Percentiles rank a stretch among this genome's conserved stretches.
Conservation (phyloP, 1,140 invertebrate species). For the Zaprionus tsacasi region DNA sequence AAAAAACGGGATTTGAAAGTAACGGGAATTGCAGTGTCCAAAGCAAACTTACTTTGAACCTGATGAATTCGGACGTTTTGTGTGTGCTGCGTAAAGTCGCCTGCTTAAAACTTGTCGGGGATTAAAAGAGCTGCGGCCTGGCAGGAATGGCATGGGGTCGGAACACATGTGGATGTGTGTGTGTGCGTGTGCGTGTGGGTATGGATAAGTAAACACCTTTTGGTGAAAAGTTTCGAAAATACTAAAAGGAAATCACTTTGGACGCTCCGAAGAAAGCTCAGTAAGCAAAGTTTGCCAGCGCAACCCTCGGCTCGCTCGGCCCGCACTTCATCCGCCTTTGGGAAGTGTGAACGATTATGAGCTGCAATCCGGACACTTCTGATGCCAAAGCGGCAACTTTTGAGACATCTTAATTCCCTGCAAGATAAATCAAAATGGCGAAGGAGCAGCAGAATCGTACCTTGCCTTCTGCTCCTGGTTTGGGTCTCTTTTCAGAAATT, state of each 20-base stretch:
- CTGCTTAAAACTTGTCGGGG: conserved; percentile 80
- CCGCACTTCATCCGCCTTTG: neutral
- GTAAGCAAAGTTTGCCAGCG: conserved; percentile 55
- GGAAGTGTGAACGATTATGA: conserved; percentile 75
- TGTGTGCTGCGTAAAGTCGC: conserved; percentile 70
- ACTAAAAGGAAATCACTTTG: conserved; percentile 82
- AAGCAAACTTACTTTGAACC: conserved; percentile 30
- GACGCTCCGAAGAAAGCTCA: conserved; percentile 68
- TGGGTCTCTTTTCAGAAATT: conserved; percentile 39
- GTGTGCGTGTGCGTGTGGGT: conserved; percentile 32
- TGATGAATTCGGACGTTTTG: conserved; percentile 79
- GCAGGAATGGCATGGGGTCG: conserved; percentile 15
- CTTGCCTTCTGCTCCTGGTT: neutral
- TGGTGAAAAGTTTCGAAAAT: conserved; percentile 79
- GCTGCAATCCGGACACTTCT: conserved; percentile 44
- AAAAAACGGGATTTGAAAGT: neutral
- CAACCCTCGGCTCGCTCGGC: conserved; percentile 8
- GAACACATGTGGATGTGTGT: conserved; percentile 15
- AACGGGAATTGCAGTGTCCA: neutral
- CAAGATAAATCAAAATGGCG: conserved; percentile 73
- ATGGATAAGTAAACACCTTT: conserved; percentile 73
- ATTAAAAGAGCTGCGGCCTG: conserved; percentile 70
- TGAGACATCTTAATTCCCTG: conserved; percentile 80
- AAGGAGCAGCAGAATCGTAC: neutral
- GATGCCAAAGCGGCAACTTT: conserved; percentile 62